A percentile compares a stretch with the other conserved stretches of the same genome.
phyloP scores from a whole-genome alignment of 2,113 vertebrate species.

The Datnioides undecimradiatus region DNA sequence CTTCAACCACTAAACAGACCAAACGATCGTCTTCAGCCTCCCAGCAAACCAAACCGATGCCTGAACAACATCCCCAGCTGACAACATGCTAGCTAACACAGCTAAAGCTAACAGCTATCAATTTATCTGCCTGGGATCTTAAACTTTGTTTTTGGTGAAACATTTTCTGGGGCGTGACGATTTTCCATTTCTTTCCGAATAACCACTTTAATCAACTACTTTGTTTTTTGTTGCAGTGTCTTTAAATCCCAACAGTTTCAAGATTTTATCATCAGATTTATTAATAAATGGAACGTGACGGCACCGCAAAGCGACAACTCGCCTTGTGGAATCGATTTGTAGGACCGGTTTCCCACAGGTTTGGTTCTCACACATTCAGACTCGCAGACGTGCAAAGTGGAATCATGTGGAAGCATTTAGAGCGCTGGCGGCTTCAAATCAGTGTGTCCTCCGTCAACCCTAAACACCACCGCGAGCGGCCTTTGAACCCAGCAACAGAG shows the following conservation, averaged over 20 bases:
- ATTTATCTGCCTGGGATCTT: too few relatives aligned
- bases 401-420: conserved; percentile 81
- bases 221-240: neutral
- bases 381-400: conserved; percentile 7
- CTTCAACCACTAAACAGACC: too few relatives aligned
- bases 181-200: neutral
- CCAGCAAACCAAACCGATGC: too few relatives aligned
- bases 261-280: too few relatives aligned
- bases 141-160: too few relatives aligned
- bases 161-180: too few relatives aligned
- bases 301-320: too few relatives aligned
- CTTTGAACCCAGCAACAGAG: conserved; percentile 63
- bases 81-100: neutral
- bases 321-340: neutral
- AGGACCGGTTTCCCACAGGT: conserved; percentile 26
- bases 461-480: conserved; percentile 60
- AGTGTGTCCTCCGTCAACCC: conserved; percentile 58
- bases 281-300: too few relatives aligned
- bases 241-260: neutral
- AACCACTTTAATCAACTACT: neutral
- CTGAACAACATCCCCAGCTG: neutral
- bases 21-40: too few relatives aligned
- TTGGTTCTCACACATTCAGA: conserved; percentile 15
- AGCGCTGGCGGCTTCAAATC: conserved; percentile 53
- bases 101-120: too few relatives aligned